phyloP scores from a whole-genome alignment of 2,113 vertebrate genomes.

The Mustela nigripes region DNA sequence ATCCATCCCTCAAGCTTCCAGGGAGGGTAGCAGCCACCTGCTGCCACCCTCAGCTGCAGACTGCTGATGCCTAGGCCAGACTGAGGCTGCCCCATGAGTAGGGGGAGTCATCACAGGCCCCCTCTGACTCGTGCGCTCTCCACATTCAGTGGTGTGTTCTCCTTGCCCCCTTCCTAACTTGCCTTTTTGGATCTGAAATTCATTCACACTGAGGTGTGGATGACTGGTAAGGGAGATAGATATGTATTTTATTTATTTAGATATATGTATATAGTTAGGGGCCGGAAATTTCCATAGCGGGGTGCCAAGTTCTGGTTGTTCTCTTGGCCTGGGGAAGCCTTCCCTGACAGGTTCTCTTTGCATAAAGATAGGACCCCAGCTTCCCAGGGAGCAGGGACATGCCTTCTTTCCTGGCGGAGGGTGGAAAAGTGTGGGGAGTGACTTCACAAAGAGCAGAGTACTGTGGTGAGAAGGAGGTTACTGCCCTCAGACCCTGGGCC shows the following conservation, averaged over 20 bases:
- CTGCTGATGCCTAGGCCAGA: background rate
- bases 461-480: background rate
- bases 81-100: background rate
- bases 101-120: background rate
- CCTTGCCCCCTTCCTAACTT: background rate
- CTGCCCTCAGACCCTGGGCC: background rate
- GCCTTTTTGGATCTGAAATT: slow-evolving; percentile 13
- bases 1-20: background rate
- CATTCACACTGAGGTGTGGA: background rate
- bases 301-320: background rate
- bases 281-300: background rate
- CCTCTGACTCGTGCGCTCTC: background rate
- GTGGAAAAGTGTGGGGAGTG: background rate
- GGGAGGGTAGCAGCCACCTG: background rate
- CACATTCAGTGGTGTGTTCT: background rate
- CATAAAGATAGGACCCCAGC: background rate
- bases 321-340: background rate
- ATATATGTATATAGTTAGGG: background rate
- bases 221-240: background rate
- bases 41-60: background rate
- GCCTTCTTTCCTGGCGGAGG: background rate
- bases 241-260: too few relatives aligned
- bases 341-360: background rate
- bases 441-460: background rate
- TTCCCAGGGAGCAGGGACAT: background rate